Evolutionary conservation across 2,888 invertebrate genomes (phyloP).

Genomic region (Acrobasis suavella): DNA sequence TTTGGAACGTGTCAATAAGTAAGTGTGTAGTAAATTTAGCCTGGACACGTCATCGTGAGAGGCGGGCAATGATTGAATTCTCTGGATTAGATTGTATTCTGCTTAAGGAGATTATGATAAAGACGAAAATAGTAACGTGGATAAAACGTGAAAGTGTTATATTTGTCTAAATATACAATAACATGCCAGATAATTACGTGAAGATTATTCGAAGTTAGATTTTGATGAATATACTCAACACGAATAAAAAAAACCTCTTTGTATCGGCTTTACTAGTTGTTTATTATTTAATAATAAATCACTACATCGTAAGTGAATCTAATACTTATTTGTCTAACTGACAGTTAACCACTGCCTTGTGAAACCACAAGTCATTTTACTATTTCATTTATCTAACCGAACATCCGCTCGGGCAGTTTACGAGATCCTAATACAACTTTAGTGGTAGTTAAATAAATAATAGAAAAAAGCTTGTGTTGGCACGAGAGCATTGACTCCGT

Average conservation of each 20-base stretch:
- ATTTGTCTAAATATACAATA: no score
- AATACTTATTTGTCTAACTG: slow-evolving; percentile 30
- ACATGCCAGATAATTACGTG: no score
- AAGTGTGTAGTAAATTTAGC: slow-evolving; percentile 80
- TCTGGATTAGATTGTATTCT: slow-evolving; percentile 42
- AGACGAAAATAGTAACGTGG: no score
- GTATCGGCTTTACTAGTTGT: background rate
- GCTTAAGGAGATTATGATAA: slow-evolving; percentile 12
- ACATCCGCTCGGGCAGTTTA: slow-evolving; percentile 45
- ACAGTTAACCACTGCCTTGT: slow-evolving; percentile 31
- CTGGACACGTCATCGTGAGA: slow-evolving; percentile 69
- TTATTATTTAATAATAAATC: slow-evolving; percentile 7
- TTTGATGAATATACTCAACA: no score
- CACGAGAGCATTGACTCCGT: slow-evolving; percentile 39
- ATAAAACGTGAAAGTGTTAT: no score
- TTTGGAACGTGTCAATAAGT: slow-evolving; percentile 82
- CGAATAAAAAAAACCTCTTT: background rate
- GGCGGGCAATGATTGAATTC: slow-evolving; percentile 69
- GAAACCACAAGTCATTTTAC: slow-evolving; percentile 38
- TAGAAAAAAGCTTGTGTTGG: slow-evolving; percentile 37
- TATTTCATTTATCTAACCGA: slow-evolving; percentile 41
- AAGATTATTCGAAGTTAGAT: no score
- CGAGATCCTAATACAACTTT: slow-evolving; percentile 45
- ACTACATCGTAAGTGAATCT: slow-evolving; percentile 17
- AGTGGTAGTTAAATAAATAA: slow-evolving; percentile 50